These are phyloP conservation scores for Cactoblastis cactorum DNA, from an alignment of 2,888 invertebrate genomes.

Conservation along the genomic window DNA sequence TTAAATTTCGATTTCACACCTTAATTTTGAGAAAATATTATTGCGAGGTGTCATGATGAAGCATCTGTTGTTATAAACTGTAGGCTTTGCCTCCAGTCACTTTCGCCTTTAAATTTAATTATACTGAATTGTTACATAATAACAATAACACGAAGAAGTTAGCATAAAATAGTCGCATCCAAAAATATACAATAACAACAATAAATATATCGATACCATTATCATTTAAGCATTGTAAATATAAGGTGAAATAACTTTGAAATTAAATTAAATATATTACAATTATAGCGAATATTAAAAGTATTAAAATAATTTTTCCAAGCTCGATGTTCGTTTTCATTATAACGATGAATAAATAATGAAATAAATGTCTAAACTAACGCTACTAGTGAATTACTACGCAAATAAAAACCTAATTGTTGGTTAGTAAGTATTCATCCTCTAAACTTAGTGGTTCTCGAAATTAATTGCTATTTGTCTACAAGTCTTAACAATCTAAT, in stretches of 20 bases:
- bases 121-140: conserved; percentile 47
- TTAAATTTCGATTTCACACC: conserved; percentile 61
- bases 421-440: conserved; percentile 64
- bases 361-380: conserved; percentile 61
- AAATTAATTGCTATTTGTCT: conserved; percentile 51
- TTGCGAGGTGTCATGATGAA: conserved; percentile 66
- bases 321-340: conserved; percentile 67
- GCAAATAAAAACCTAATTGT: conserved; percentile 63
- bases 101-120: conserved; percentile 30
- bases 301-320: conserved; percentile 71
- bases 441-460: conserved; percentile 74
- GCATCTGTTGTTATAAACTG: conserved; percentile 38
- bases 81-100: conserved; percentile 3
- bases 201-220: conserved; percentile 72
- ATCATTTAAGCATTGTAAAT: conserved; percentile 75
- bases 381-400: conserved; percentile 54
- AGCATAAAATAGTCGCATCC: conserved; percentile 71
- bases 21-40: conserved; percentile 67
- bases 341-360: conserved; percentile 41
- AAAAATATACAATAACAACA: conserved; percentile 75
- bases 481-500: conserved; percentile 46
- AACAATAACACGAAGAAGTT: conserved; percentile 62
- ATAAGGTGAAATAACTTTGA: conserved; percentile 67
- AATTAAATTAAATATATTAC: conserved; percentile 56
- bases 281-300: conserved; percentile 68